These are phyloP conservation scores for Poeciliopsis retropinna DNA, from an alignment of 2,113 vertebrate genomes.

Conservation along the genomic window DNA sequence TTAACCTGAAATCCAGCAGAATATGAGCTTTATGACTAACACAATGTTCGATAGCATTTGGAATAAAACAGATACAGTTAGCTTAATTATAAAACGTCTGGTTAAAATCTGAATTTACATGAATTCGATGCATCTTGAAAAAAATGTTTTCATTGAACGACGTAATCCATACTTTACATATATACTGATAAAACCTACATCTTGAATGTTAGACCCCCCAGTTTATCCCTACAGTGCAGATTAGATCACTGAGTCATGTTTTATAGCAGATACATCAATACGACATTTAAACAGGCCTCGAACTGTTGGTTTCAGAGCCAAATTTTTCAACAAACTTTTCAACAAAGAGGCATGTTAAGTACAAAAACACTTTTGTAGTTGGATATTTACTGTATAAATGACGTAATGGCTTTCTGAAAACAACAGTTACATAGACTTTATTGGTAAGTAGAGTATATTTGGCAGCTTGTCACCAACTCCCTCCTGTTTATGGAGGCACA, in stretches of 20 bases:
- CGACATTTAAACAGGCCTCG: constrained; percentile 34
- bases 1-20: constrained; percentile 33
- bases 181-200: constrained; percentile 49
- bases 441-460: constrained; percentile 37
- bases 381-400: constrained; percentile 2
- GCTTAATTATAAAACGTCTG: background rate
- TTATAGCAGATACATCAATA: constrained; percentile 23
- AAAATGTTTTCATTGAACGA: constrained; percentile 6
- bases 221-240: constrained; percentile 16
- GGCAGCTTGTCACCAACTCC: constrained; percentile 60
- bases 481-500: constrained; percentile 69
- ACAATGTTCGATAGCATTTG: constrained; percentile 14
- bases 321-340: constrained; percentile 16
- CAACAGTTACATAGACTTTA: constrained; percentile 60
- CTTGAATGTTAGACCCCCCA: background rate
- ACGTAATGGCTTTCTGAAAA: constrained; percentile 56
- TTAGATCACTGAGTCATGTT: constrained; percentile 22
- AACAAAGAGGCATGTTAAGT: background rate
- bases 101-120: constrained; percentile 35
- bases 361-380: constrained; percentile 4
- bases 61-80: constrained; percentile 24
- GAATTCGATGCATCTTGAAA: constrained; percentile 21
- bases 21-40: constrained; percentile 12
- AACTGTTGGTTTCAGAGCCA: constrained; percentile 66
- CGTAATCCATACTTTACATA: constrained; percentile 34